Evolutionary conservation across 2,797 vertebrate genomes (phyloP), one percentile per base, ranked within the genome.

Genomic region (Diceros bicornis): DNA sequence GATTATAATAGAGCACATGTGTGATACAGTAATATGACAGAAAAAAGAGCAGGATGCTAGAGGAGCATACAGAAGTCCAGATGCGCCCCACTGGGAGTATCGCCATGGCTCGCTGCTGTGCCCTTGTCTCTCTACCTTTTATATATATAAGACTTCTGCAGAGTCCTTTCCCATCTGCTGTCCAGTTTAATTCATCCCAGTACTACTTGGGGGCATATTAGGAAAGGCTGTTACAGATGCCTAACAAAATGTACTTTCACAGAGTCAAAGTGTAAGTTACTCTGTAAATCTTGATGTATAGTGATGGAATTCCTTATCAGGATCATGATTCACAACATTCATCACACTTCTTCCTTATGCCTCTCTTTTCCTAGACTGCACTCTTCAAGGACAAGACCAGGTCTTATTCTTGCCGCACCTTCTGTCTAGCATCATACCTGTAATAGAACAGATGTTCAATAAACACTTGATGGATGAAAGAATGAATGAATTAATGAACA

Each of bases 11-110:
- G 14, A 52, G 14, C 14, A 13, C 47, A 23, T 6, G 21, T 37
- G 1, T 69, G 25, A 27, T n/a, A 72, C 0, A 25, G 57, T 1
- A 20, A 2, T 4, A 10, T 11, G 20, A 66, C 5, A 21, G 1
- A 86, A 17, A 41, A 7, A 55, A 55, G 55, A 34, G 4, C 41
- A 17, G 27, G 12, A 10, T 8, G 6, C 27, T 4, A 2, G 37
- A 3, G 44, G 5, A 32, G n/a, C 21, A 25, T 4, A 21, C 0
- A 14, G 11, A 34, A 84, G 37, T 6, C 29, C 23, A 32, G 11
- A 61, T 1, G 29, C 57, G 32, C 11, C 72, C 27, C 2, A 3
- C 17, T 18, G 20, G 16, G 32, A 64, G n/a, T 9, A 21, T 13
- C 3, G 0, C 6, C 1, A 6, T 1, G 3, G 61, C 27, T 37